Base-by-base conservation (phyloP, 2,113 vertebrate species). In the Emberiza fucata region DNA sequence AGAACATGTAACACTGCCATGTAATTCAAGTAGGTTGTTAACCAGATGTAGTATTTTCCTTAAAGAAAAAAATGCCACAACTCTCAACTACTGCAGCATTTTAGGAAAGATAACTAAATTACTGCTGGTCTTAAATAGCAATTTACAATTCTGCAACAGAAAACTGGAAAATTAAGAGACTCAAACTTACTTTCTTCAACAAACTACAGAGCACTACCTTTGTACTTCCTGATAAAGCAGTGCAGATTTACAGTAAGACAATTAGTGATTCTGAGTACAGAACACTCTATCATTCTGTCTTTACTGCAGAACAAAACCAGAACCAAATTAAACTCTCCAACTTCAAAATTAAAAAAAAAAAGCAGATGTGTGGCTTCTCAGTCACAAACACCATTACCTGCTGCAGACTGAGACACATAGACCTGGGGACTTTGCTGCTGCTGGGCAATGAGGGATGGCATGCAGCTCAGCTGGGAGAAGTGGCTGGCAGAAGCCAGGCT, bases 351-450 rank as follows among this genome's bases (percentile, higher is more conserved):
- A 9, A 5, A 60, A 20, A 42, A 66, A 50, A 68, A 56, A 50
- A 51, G 35, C 65, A 83, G 39, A 65, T 7, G 40, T 0, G 3
- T 8, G 31, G 64, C 40, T 68, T 80, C 42, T 81, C 29, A 86
- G 68, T 8, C 76, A 68, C 31, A 64, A 93, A 57, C 31, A 84
- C 61, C 90, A 88, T 97, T 97, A 99, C 99, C 99, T 99, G 99
- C 99, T 98, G 99, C 99, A 93, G 99, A 99, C 98, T 99, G 99
- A 84, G 99, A 99, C 88, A 99, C 99, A 29, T 99, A 99, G 91
- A 99, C 99, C 96, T 99, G 99, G 25, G 99, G 99, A 64, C 98
- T 99, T 94, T 99, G 99, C 77, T 99, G 99, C 27, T 99, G 99
- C 94, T 99, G 99, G 53, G 99, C 98, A 80, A 99, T 98, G 35